Base-by-base conservation (phyloP, 2,113 vertebrate genomes). In the Pangasianodon gigas region DNA sequence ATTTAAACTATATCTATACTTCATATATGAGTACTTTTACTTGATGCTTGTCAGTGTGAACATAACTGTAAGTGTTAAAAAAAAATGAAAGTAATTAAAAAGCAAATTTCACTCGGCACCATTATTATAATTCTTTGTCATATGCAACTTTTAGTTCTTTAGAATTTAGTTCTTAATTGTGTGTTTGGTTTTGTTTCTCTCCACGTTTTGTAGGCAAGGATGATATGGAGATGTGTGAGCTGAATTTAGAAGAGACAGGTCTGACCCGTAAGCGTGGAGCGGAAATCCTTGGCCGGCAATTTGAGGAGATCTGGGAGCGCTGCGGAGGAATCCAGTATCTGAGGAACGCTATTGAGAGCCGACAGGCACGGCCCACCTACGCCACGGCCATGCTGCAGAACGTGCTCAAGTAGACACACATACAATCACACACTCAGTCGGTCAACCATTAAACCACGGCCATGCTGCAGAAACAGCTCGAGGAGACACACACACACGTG, bases 211-310 rank as follows among this genome's bases (percentile, higher is more conserved):
- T 94, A 99, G 98, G 98, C 24, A 99, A 99, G 91, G 98, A 99
- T 87, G 98, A 99, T 90, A 98, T 99, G 97, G 98, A 99, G 95
- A 99, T 99, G 98, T 99, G 98, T 3, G 98, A 99, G 96, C 95
- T 99, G 90, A 98, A 97, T 75, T 97, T 99, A 56, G 98, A 99
- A 91, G 98, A 99, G 95, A 99, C 98, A 24, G 98, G 98, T 16
- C 96, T 99, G 91, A 98, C 98, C 6, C 95, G 98, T 54, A 99
- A 99, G 93, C 94, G 97, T 0, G 98, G 98, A 0, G 98, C 98
- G 0, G 98, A 99, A 95, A 99, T 99, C 93, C 95, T 99, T n/a
- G 95, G 97, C 0, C 96, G 98, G 6, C 98, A 99, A 95, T 99
- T 98, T 13, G 98, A 99, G 94, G 98, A 99, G 89, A 96, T 99